phyloP scores from a whole-genome alignment of 2,113 vertebrate genomes.

The Synchiropus splendidus region DNA sequence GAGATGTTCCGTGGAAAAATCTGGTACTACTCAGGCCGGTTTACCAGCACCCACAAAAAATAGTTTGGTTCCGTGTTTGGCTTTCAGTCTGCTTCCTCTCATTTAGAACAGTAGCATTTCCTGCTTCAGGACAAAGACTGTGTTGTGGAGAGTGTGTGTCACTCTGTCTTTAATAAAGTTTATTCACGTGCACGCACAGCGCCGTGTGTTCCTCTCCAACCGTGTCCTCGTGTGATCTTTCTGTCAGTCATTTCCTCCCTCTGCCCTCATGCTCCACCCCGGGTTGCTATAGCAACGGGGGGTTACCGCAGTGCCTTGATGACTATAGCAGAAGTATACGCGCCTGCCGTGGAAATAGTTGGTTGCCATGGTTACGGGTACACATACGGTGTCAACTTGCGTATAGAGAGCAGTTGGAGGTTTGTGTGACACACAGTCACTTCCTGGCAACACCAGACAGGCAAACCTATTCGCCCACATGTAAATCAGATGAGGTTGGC shows the following conservation, averaged over 20 bases:
- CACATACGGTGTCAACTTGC: slow-evolving; percentile 33
- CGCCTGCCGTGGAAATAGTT: slow-evolving; percentile 33
- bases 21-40: slow-evolving; percentile 39
- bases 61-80: slow-evolving; percentile 21
- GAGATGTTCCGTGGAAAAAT: slow-evolving; percentile 48
- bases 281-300: slow-evolving; percentile 36
- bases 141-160: slow-evolving; percentile 1
- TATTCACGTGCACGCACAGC: slow-evolving; percentile 4
- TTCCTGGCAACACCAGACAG: slow-evolving; percentile 10
- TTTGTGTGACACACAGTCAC: slow-evolving; percentile 2
- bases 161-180: not conserved
- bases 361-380: slow-evolving; percentile 39
- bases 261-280: slow-evolving; percentile 36
- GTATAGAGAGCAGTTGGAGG: slow-evolving; percentile 1
- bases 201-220: slow-evolving; percentile 17
- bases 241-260: slow-evolving; percentile 7
- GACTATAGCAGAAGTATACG: slow-evolving; percentile 43
- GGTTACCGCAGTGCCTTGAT: slow-evolving; percentile 39
- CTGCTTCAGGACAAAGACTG: slow-evolving; percentile 23
- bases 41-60: slow-evolving; percentile 29
- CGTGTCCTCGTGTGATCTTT: slow-evolving; percentile 29
- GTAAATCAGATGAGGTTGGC: slow-evolving; percentile 5
- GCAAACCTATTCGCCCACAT: slow-evolving; percentile 2
- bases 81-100: slow-evolving; percentile 14
- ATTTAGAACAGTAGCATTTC: slow-evolving; percentile 16